Base-by-base conservation (phyloP, 2,797 vertebrate species). In the Mus minutoides region DNA sequence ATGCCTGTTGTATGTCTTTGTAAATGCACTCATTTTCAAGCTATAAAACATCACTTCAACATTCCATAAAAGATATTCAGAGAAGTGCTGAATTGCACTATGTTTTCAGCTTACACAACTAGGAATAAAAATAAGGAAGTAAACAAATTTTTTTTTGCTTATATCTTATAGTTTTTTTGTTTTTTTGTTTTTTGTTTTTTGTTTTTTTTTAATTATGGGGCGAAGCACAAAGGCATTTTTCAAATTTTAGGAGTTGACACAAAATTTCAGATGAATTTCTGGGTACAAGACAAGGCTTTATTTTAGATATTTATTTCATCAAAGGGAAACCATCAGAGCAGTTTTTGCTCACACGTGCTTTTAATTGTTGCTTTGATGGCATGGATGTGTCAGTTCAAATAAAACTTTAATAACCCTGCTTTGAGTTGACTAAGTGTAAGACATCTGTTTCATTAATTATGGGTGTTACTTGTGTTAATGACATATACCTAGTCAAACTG, bases 231-330 rank as follows among this genome's bases (percentile, higher is more conserved):
- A 54, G 94, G 85, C 37, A 46, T 85, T 84, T 77, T 34, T 56
- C 26, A 26, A 76, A 78, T 37, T 91, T 49, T n/a, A 85, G 89
- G 5, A 22, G 31, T 10, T 82, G 43, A 82, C 64, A 85, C 24
- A 94, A 96, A 95, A 79, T 54, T 84, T 94, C 85, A 49, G 86
- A 43, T 40, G 12, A 94, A 84, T n/a, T 79, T 92, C 91, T 94
- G 13, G 89, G 77, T 56, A 56, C 1, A 10, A 92, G 64, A 56
- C 6, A 10, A 94, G 71, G 24, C 58, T 90, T 83, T 24, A 83
- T 91, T 91, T 82, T 92, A 93, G 67, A 95, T 92, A 95, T 16
- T 75, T 58, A 88, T 83, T 87, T 97, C 73, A 85, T 95, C 46
- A 92, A 82, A 80, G 8, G 10, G 93, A 96, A 86, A 87, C 90